Conservation (phyloP, 2,113 vertebrate species). For the Taxidea taxus region DNA sequence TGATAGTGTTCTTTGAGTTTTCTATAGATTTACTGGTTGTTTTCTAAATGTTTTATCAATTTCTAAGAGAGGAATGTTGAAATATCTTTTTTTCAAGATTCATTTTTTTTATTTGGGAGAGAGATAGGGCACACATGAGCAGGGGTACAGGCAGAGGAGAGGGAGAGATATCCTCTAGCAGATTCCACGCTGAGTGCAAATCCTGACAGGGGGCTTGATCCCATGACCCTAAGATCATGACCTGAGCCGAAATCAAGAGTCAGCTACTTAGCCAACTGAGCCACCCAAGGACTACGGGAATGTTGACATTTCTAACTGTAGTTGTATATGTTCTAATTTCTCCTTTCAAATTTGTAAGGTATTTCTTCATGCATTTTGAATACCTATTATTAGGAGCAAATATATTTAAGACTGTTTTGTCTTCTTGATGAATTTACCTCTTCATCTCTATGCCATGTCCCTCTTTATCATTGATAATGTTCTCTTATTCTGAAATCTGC, state of each 20-base stretch:
- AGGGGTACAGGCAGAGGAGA: too few relatives aligned
- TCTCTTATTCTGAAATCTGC: neutral
- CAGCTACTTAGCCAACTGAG: too few relatives aligned
- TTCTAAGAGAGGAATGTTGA: neutral
- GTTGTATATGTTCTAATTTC: neutral
- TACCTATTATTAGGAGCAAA: neutral
- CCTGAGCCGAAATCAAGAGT: neutral
- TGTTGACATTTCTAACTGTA: neutral
- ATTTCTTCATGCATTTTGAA: neutral
- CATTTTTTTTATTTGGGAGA: too few relatives aligned
- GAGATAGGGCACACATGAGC: too few relatives aligned
- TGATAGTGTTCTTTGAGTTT: neutral
- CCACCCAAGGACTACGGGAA: neutral
- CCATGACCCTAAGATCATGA: neutral
- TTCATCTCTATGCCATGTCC: neutral
- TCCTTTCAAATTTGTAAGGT: neutral
- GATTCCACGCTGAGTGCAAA: too few relatives aligned
- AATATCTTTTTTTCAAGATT: neutral
- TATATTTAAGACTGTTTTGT: neutral
- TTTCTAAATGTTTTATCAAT: neutral
- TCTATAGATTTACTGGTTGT: neutral
- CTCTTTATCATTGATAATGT: neutral
- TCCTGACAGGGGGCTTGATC: too few relatives aligned
- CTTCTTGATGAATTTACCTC: neutral
- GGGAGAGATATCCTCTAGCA: too few relatives aligned